Evolutionary conservation across 92 coral and sea anemone genomes (phyloP).

Genomic region (Ricordea florida): DNA sequence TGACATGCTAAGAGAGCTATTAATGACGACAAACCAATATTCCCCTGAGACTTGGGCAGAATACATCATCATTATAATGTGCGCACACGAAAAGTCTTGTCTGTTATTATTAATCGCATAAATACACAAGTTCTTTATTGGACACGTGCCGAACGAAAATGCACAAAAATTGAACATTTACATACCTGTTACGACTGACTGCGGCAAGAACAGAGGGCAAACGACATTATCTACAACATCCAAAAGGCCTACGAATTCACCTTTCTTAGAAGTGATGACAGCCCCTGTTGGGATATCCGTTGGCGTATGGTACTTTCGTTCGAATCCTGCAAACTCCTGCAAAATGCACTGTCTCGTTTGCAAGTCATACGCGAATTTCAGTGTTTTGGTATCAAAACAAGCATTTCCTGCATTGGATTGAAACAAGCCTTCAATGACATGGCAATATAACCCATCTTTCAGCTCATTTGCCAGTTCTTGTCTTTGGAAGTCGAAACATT

Average conservation of each 20-base stretch:
- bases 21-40: too few species aligned
- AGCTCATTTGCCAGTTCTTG: constrained; percentile 31
- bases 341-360: constrained; percentile 45
- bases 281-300: constrained; percentile 65
- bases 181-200: constrained; percentile 1
- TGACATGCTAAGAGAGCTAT: too few species aligned
- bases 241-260: constrained; percentile 75
- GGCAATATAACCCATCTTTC: constrained; percentile 56
- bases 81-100: too few species aligned
- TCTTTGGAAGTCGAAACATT: constrained; percentile 31
- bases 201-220: constrained; percentile 55
- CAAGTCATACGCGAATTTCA: constrained; percentile 37
- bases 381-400: constrained; percentile 47
- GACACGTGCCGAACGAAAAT: too few species aligned
- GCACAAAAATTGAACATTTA: too few species aligned
- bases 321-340: constrained; percentile 63
- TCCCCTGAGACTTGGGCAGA: too few species aligned
- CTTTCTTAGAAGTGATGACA: constrained; percentile 65
- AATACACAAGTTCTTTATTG: too few species aligned
- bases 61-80: too few species aligned
- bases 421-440: constrained; percentile 48
- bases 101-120: too few species aligned
- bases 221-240: constrained; percentile 43
- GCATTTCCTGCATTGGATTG: background rate
- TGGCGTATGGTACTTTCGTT: constrained; percentile 27